Base-by-base conservation (phyloP, 2,888 invertebrate genomes). In the Thecophora atra region DNA sequence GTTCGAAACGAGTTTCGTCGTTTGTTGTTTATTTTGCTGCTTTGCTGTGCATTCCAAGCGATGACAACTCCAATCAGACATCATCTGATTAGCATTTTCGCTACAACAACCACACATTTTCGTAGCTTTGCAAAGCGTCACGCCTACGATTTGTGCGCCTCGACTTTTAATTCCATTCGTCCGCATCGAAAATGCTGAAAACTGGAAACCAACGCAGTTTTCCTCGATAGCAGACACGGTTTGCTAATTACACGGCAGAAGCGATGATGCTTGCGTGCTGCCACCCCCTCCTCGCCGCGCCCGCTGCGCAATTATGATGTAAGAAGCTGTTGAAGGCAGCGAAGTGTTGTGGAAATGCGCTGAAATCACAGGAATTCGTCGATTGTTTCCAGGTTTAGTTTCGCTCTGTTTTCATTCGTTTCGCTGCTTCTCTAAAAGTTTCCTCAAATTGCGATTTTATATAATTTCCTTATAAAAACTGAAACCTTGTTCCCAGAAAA, bases 1-100 rank as follows among this genome's bases (percentile, higher is more conserved):
- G 21, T 56, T 30, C 19, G 21, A 67, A 67, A 67, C 67, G 37
- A 56, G 67, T 67, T 67, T 56, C 17, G n/a, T 52, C 11, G 19
- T 1, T 24, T 56, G 19, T 44, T 44, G 44, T 11, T 60, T 28
- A 26, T 8, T 67, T 54, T 15, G 8, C 51, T 30, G 8, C 24
- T 19, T 52, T 17, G 19, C 52, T 30, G 52, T 66, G 66, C 51
- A 66, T 52, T 66, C 28, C 66, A 11, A 66, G 19, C 52, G 66
- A 17, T 66, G 66, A 66, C 66, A 66, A n/a, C 37, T 19, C 28
- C 0, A 64, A 30, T 13, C 65, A 26, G 28, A 51, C 28, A 51
- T 51, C 63, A 47, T 47, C n/a, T 5, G n/a, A 47, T 47, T 47
- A 17, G 47, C 47, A n/a, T 47, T 11, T 47, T 5, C 13, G 47